These are phyloP conservation scores for Pampus argenteus DNA, from an alignment of 2,797 vertebrate genomes.

Conservation along the genomic window DNA sequence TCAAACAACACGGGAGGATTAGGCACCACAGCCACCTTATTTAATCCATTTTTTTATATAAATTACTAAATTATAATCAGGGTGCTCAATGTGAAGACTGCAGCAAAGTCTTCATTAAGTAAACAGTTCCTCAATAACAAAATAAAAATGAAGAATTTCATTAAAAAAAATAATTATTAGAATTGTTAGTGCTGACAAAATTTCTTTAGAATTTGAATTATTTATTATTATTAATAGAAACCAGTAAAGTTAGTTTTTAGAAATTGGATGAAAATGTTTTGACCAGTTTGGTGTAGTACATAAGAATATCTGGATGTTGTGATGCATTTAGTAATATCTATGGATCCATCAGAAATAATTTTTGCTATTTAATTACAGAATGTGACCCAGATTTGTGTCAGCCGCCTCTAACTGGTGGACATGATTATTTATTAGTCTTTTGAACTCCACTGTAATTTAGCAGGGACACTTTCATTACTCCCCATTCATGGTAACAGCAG, in stretches of 20 bases:
- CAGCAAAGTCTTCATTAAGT: background rate
- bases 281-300: background rate
- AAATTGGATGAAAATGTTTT: background rate
- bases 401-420: conserved; percentile 53
- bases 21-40: conserved; percentile 31
- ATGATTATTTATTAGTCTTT: conserved; percentile 71
- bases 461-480: conserved; percentile 77
- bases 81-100: background rate
- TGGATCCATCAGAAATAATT: conserved; percentile 7
- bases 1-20: conserved; percentile 72
- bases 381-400: conserved; percentile 43
- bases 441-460: conserved; percentile 80
- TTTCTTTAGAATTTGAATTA: no score
- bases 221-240: background rate
- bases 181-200: no score
- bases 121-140: background rate
- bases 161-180: background rate
- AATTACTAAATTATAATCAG: conserved; percentile 28
- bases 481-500: conserved; percentile 63
- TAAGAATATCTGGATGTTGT: background rate
- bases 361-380: conserved; percentile 45
- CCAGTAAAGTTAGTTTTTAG: background rate
- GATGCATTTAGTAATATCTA: background rate
- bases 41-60: conserved; percentile 39
- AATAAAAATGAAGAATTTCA: background rate